Conservation (phyloP, 2,797 vertebrate genomes). For the Echiichthys vipera region DNA sequence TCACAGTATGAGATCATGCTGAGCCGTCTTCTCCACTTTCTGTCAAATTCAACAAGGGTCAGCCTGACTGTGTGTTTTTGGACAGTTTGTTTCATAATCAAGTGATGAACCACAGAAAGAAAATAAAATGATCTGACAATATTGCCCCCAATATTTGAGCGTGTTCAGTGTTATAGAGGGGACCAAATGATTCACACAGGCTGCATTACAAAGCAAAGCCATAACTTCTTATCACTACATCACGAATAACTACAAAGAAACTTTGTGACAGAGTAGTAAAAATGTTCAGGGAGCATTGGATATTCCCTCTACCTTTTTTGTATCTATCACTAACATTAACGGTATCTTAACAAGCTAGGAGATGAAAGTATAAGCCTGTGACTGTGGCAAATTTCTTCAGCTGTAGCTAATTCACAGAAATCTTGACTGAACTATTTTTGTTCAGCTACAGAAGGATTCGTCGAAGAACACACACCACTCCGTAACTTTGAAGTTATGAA, state of each 20-base stretch:
- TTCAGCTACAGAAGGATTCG: too few species aligned
- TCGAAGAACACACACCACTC: too few species aligned
- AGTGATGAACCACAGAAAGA: not conserved
- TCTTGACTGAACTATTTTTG: too few species aligned
- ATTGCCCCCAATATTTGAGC: not conserved
- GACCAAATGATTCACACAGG: not conserved
- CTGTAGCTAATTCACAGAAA: not conserved
- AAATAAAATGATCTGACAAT: not conserved
- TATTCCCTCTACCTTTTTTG: not conserved
- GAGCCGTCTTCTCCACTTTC: conserved; percentile 43
- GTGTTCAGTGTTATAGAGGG: not conserved
- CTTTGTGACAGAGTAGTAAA: not conserved
- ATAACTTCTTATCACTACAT: not conserved
- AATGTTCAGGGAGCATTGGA: not conserved
- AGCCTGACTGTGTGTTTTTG: conserved; percentile 5
- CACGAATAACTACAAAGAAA: not conserved
- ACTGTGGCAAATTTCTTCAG: not conserved
- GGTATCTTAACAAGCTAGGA: not conserved
- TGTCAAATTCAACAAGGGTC: conserved; percentile 39
- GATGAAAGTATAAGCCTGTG: not conserved
- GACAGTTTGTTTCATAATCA: conserved; percentile 20
- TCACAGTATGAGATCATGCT: conserved; percentile 54
- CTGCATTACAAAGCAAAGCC: not conserved
- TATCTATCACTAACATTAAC: not conserved
- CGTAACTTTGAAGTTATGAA: too few species aligned